Conservation (phyloP, 2,888 invertebrate species). For the Erebia epiphron region DNA sequence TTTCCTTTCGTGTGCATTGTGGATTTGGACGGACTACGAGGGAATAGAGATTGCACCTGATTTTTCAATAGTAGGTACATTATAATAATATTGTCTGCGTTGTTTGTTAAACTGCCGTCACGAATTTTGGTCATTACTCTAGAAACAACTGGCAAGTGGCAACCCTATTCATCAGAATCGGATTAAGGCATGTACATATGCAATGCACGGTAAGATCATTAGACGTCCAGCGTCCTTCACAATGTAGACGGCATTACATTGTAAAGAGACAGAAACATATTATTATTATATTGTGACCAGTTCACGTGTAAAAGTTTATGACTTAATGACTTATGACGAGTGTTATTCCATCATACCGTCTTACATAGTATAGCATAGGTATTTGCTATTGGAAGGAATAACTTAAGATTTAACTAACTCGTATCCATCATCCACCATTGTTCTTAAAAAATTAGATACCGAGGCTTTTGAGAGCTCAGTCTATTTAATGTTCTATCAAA, state of each 20-base stretch:
- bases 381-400: too few relatives aligned
- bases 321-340: neutral
- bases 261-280: neutral
- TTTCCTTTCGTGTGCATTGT: too few relatives aligned
- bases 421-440: too few relatives aligned
- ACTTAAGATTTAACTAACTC: too few relatives aligned
- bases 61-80: too few relatives aligned
- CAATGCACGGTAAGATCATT: neutral
- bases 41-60: too few relatives aligned
- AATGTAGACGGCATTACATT: neutral
- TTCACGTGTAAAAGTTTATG: conserved; percentile 1
- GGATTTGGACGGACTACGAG: too few relatives aligned
- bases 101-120: too few relatives aligned
- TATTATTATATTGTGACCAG: neutral
- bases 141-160: neutral
- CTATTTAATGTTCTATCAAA: too few relatives aligned
- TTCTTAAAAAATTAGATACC: neutral
- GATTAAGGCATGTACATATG: neutral
- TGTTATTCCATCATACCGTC: neutral
- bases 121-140: too few relatives aligned
- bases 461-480: too few relatives aligned
- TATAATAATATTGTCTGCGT: too few relatives aligned
- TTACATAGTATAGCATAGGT: neutral
- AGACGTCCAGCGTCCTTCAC: conserved; percentile 3
- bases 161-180: neutral